phyloP scores from a whole-genome alignment of 2,888 invertebrate species.

The Brachylomia viminalis region DNA sequence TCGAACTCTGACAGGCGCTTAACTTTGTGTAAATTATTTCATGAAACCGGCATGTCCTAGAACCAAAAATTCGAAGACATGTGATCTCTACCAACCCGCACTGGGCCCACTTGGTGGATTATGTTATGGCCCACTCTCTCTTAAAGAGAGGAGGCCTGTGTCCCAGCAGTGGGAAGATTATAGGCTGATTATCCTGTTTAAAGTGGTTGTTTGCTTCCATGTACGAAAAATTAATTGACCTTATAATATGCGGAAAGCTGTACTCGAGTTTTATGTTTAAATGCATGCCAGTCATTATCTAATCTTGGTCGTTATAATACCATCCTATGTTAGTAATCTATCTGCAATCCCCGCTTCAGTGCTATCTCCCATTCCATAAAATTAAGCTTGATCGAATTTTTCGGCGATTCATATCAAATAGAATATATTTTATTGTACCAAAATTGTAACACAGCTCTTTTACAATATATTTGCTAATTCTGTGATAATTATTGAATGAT shows the following conservation, averaged over 20 bases:
- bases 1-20: background rate
- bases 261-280: background rate
- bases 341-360: conserved; percentile 35
- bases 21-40: background rate
- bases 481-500: background rate
- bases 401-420: conserved; percentile 17
- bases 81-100: background rate
- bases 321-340: conserved; percentile 16
- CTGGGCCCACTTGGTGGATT: background rate
- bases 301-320: conserved; percentile 25
- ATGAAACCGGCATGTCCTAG: background rate
- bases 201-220: background rate
- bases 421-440: background rate
- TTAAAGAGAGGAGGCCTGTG: background rate
- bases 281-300: conserved; percentile 10
- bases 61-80: background rate
- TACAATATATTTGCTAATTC: background rate
- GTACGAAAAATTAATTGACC: background rate
- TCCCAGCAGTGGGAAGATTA: background rate
- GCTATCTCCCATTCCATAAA: conserved; percentile 33
- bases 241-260: background rate
- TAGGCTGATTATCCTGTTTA: background rate
- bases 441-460: background rate
- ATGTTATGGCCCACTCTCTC: background rate
- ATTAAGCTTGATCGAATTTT: conserved; percentile 8